Base-by-base conservation (phyloP, 1,140 invertebrate species). In the Holotrichia oblita region DNA sequence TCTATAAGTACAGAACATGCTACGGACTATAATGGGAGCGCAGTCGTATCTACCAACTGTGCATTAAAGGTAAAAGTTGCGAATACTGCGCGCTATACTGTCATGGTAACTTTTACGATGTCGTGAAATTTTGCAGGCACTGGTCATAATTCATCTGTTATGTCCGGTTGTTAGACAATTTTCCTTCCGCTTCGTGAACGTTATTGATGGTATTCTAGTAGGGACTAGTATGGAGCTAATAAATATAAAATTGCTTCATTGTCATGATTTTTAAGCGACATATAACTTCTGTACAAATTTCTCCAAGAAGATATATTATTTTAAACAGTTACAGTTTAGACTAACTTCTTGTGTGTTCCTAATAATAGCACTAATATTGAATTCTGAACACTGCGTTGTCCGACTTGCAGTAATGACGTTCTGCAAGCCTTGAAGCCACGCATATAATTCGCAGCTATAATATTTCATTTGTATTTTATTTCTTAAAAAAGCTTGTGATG, bases 241-340 rank as follows among this genome's bases (percentile, higher is more conserved):
- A 55, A 55, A 55, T 55, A 55, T 55, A 55, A 55, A 55, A 55
- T 55, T 55, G 48, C 48, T 55, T 55, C 17, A 55, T 55, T 55
- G 48, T 55, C 48, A 55, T 55, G 48, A 55, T n/a, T n/a, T 6
- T 17, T n/a, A 17, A 17, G 6, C 48, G 48, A 55, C n/a, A 87
- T 86, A 90, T 89, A 87, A 91, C 87, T 85, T 89, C 27, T 4
- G 1, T 34, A 34, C 2, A 34, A 34, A 34, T 34, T 34, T 34
- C 27, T 34, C 1, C 4, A 34, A 34, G 27, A 34, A 48, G n/a
- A n/a, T n/a, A n/a, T n/a, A n/a, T n/a, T n/a, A n/a, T n/a, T n/a
- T n/a, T n/a, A n/a, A n/a, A n/a, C n/a, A n/a, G n/a, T n/a, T n/a
- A n/a, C n/a, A n/a, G n/a, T n/a, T n/a, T n/a, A n/a, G n/a, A n/a